Base-by-base conservation (phyloP, 2,888 invertebrate genomes). In the Trissoscelio sp. region DNA sequence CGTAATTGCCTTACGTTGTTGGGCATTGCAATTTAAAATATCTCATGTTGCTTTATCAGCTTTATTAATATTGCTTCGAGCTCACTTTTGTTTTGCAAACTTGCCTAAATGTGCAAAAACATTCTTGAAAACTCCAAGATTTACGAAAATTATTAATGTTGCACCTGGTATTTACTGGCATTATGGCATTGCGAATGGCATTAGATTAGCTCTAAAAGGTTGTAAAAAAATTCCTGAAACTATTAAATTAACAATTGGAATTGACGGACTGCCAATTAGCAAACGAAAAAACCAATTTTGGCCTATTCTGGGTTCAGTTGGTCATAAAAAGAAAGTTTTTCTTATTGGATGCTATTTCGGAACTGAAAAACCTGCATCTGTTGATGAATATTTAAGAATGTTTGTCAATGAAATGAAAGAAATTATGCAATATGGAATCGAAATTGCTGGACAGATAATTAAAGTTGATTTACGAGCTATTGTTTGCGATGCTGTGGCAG, bases 401-500 rank as follows among this genome's bases (percentile, higher is more conserved):
- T 48, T 48, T 22, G 48, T 48, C 3, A n/a, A 48, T 11, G 48
- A 48, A 22, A 1, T 48, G n/a, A 48, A 48, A 2, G 11, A 48
- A 22, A 7, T 48, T 2, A 3, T 11, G 11, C 9, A 22, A 11
- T 11, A 48, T n/a, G 22, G 48, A 4, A 22, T 48, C 7, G n/a
- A 48, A 11, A 5, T 22, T 9, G 14, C 6, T 7, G 5, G 5
- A 4, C 3, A 20, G 11, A 11, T 3, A 48, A 11, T 11, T 3
- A 22, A 22, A 0, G 20, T 48, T 48, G 37, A 37, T 37, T 37
- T 37, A 37, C 7, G 3, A 4, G 37, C n/a, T n/a, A n/a, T 37
- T 4, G 67, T 84, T 3, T 37, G 22, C 2, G 77, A 84, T 34
- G 3, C 16, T 0, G 34, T 34, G 2, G 55, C 55, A 16, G 60